These are phyloP conservation scores for Rhyacophila evoluta DNA, from an alignment of 2,888 invertebrate genomes.

Conservation along the genomic window DNA sequence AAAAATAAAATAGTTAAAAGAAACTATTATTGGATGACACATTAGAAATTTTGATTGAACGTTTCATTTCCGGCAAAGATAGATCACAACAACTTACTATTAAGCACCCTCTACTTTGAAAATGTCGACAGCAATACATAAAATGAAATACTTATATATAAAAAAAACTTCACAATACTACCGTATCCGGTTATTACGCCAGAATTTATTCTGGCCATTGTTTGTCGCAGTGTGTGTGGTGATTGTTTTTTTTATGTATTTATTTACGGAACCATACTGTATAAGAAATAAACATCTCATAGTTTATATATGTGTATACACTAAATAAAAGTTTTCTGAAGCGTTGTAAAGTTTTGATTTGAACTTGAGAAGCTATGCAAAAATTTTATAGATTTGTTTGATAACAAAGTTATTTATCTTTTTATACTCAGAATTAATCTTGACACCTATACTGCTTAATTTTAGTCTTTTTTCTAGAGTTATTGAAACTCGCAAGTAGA, in stretches of 20 bases:
- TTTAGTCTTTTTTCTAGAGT: too few relatives aligned
- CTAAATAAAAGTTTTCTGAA: too few relatives aligned
- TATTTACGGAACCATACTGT: neutral
- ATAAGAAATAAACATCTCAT: too few relatives aligned
- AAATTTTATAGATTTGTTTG: too few relatives aligned
- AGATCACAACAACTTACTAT: neutral
- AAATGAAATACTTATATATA: neutral
- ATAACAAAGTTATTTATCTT: too few relatives aligned
- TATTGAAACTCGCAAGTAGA: too few relatives aligned
- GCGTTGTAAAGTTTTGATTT: too few relatives aligned
- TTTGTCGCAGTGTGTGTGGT: neutral
- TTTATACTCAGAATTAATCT: too few relatives aligned
- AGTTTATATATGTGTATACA: too few relatives aligned
- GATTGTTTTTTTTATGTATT: neutral
- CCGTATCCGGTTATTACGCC: neutral
- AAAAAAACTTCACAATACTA: neutral
- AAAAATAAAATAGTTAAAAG: too few relatives aligned
- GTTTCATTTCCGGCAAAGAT: neutral
- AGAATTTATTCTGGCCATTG: neutral
- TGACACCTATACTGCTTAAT: too few relatives aligned
- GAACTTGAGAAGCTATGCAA: too few relatives aligned
- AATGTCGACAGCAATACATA: neutral
- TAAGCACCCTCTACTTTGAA: conserved; percentile 4
- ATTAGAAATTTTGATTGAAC: neutral
- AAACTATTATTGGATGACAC: neutral